Evolutionary conservation across 2,797 vertebrate genomes (phyloP).

Genomic region (Thalassophryne amazonica): DNA sequence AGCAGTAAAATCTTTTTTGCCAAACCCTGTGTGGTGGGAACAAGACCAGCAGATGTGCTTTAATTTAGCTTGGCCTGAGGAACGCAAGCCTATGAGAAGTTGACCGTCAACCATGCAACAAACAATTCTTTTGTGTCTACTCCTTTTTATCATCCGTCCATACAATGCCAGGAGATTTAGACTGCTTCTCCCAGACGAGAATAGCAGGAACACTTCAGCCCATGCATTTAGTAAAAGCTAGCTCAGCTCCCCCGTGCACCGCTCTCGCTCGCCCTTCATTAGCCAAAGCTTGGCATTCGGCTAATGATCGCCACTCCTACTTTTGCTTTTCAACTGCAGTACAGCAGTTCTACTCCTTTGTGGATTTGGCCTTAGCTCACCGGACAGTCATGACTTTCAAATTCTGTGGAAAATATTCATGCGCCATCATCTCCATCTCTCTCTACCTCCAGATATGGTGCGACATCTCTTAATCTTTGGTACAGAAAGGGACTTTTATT

Average conservation of each 20-base stretch:
- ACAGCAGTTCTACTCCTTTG: neutral
- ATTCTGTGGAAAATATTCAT: conserved; percentile 1
- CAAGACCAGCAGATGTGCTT: conserved; percentile 62
- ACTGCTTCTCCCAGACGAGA: conserved; percentile 51
- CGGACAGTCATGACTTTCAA: conserved; percentile 23
- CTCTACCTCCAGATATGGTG: conserved; percentile 11
- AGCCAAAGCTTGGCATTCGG: conserved; percentile 36
- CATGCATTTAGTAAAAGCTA: conserved; percentile 28
- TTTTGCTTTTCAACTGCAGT: conserved; percentile 3
- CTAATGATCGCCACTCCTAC: conserved; percentile 38
- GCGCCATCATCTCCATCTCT: neutral
- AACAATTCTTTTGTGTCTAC: conserved; percentile 42
- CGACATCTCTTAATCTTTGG: conserved; percentile 31
- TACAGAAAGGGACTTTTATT: neutral
- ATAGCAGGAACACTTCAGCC: conserved; percentile 26
- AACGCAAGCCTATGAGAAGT: conserved; percentile 45
- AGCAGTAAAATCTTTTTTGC: conserved; percentile 3
- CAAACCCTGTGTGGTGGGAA: conserved; percentile 14
- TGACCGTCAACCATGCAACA: conserved; percentile 49
- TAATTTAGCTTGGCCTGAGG: conserved; percentile 50
- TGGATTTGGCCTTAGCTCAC: neutral
- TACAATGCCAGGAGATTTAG: conserved; percentile 22
- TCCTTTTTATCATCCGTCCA: neutral
- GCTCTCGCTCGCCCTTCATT: conserved; percentile 42
- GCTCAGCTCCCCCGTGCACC: conserved; percentile 44